These are phyloP conservation scores for Harpagus bidentatus DNA, from an alignment of 2,113 vertebrate genomes.

Conservation along the genomic window DNA sequence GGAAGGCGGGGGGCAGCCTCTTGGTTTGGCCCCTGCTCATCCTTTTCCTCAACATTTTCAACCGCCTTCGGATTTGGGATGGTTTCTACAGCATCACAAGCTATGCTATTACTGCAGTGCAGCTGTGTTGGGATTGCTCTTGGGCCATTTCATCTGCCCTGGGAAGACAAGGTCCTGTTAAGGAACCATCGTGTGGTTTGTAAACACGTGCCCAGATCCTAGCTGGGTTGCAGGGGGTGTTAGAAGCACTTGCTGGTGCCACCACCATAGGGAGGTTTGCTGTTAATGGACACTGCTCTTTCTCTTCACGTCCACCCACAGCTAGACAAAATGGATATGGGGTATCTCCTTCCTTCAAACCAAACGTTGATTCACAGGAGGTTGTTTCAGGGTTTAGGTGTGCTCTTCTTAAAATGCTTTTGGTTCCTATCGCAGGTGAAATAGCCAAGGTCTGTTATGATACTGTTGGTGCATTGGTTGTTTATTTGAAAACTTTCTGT, in stretches of 20 bases:
- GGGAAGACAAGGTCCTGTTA: background rate
- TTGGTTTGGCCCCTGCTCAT: background rate
- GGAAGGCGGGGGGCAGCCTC: background rate
- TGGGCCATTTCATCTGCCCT: background rate
- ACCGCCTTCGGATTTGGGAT: background rate
- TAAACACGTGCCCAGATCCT: background rate
- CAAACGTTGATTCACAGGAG: background rate
- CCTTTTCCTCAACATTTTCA: background rate
- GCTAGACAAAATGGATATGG: background rate
- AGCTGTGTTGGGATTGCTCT: background rate
- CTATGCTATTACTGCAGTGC: background rate
- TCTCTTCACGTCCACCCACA: background rate
- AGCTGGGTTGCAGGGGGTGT: accelerated
- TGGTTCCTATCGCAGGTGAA: accelerated
- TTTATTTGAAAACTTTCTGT: background rate
- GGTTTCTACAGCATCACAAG: background rate
- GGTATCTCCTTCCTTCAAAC: background rate
- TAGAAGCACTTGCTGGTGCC: background rate
- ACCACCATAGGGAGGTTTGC: background rate
- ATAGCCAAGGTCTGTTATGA: background rate
- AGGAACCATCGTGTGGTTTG: background rate
- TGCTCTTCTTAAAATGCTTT: background rate
- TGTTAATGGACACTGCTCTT: background rate
- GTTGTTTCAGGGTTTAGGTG: background rate
- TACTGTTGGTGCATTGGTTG: background rate